Evolutionary conservation across 1,140 invertebrate genomes (phyloP).

Genomic region (Helicoverpa zea): DNA sequence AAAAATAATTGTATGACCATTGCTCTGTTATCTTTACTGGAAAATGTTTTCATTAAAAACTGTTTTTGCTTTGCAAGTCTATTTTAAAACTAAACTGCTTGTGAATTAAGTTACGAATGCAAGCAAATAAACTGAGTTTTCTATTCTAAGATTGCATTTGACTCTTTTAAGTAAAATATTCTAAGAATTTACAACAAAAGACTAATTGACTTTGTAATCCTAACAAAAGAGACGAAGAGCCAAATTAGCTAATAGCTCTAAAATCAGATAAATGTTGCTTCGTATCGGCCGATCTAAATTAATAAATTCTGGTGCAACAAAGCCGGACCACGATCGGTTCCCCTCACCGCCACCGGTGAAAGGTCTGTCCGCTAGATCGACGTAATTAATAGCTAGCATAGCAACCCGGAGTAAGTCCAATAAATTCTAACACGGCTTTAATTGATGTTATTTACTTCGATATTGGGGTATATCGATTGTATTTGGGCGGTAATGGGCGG

Average conservation of each 20-base stretch:
- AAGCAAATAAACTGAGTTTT: too few species aligned
- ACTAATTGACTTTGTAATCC: neutral
- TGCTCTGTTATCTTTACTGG: too few species aligned
- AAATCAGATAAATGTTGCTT: constrained; percentile 28
- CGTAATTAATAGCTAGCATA: constrained; percentile 34
- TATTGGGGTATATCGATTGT: constrained; percentile 38
- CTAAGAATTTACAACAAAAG: neutral
- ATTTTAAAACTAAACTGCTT: too few species aligned
- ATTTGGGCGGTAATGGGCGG: constrained; percentile 45
- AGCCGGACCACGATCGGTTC: constrained; percentile 8
- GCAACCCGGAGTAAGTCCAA: constrained; percentile 35
- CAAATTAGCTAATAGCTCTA: constrained; percentile 32
- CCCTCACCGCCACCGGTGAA: neutral
- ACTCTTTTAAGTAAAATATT: neutral
- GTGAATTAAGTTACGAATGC: too few species aligned
- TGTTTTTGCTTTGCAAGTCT: too few species aligned
- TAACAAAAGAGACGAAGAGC: constrained; percentile 1
- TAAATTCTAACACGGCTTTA: constrained; percentile 44
- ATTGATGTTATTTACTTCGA: constrained; percentile 46
- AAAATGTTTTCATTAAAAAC: too few species aligned
- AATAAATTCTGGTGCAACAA: constrained; percentile 36
- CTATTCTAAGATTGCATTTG: too few species aligned
- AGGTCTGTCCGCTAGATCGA: constrained; percentile 27
- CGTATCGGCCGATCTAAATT: constrained; percentile 37
- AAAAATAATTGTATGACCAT: neutral